phyloP scores from a whole-genome alignment of 2,888 invertebrate genomes.

The Andricus quercusramuli region DNA sequence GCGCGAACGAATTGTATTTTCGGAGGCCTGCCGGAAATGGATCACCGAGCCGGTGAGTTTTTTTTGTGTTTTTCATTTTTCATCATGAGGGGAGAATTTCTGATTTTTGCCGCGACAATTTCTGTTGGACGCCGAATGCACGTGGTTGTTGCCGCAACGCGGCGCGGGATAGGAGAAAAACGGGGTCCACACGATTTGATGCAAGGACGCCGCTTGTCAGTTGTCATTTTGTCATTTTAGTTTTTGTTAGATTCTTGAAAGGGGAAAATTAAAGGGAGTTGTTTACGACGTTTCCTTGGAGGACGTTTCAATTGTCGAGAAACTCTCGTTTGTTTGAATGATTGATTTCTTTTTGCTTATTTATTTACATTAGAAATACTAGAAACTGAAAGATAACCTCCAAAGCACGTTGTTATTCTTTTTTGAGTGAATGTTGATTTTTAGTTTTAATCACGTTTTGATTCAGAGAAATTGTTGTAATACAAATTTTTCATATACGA shows the following conservation, averaged over 20 bases:
- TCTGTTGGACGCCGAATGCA: conserved; percentile 17
- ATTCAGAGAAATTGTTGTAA: not conserved
- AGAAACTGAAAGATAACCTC: not conserved
- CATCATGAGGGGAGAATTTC: not conserved
- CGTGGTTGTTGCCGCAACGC: conserved; percentile 34
- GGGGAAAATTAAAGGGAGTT: not conserved
- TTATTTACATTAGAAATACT: not conserved
- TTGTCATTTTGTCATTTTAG: conserved; percentile 32
- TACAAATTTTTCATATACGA: not conserved
- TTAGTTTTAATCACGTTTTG: not conserved
- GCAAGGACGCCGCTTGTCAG: conserved; percentile 30
- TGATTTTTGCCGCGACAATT: not conserved
- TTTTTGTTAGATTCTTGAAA: not conserved
- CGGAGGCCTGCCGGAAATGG: conserved; percentile 62
- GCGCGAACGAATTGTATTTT: conserved; percentile 60
- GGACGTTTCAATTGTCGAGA: not conserved
- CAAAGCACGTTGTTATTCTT: conserved; percentile 9
- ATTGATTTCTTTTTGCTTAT: conserved; percentile 14
- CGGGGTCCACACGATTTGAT: conserved; percentile 9
- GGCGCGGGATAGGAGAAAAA: conserved; percentile 20
- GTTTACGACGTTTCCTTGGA: conserved; percentile 6
- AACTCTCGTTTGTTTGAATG: not conserved
- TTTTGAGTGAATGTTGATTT: not conserved
- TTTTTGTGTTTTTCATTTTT: not conserved
- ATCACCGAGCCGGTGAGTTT: conserved; percentile 65